A percentile compares a stretch with the other conserved stretches of the same genome.
phyloP scores from a whole-genome alignment of 2,797 vertebrate species.

The Macropus fuliginosus region DNA sequence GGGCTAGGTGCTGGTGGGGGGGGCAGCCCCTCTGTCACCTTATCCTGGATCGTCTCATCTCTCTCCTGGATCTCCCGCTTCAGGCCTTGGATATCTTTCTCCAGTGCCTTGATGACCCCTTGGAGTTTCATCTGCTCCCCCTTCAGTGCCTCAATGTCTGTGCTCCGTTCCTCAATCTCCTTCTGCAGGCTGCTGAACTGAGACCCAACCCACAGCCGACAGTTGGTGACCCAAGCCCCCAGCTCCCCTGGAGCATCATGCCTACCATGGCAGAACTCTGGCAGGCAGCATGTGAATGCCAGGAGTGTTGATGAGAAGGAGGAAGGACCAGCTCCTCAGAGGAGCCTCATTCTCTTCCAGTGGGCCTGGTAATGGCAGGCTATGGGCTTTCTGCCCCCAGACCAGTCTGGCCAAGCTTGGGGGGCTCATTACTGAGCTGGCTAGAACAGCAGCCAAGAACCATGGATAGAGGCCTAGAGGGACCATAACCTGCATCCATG shows the following conservation, averaged over 20 bases:
- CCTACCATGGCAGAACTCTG: not conserved
- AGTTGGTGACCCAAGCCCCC: not conserved
- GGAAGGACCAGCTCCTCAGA: not conserved
- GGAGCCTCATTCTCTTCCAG: not conserved
- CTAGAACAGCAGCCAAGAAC: not conserved
- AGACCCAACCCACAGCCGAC: not conserved
- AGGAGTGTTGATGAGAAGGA: not conserved
- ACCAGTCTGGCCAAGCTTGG: not conserved
- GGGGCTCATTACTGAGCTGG: not conserved
- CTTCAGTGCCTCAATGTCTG: constrained; percentile 88
- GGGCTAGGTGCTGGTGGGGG: not conserved
- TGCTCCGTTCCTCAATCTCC: constrained; percentile 88
- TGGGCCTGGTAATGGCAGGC: not conserved
- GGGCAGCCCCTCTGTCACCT: constrained; percentile 84
- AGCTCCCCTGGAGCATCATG: not conserved
- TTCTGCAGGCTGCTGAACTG: constrained; percentile 91
- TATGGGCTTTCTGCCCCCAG: not conserved
- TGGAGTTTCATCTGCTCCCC: constrained; percentile 90
- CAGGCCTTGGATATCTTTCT: constrained; percentile 90
- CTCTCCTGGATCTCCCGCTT: constrained; percentile 91
- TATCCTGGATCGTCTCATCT: constrained; percentile 90
- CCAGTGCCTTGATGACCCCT: constrained; percentile 89
- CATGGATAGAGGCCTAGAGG: not conserved
- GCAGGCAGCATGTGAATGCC: no score
- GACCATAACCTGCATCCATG: no score